Evolutionary conservation across 1,140 invertebrate genomes (phyloP).

Genomic region (Samia ricini): DNA sequence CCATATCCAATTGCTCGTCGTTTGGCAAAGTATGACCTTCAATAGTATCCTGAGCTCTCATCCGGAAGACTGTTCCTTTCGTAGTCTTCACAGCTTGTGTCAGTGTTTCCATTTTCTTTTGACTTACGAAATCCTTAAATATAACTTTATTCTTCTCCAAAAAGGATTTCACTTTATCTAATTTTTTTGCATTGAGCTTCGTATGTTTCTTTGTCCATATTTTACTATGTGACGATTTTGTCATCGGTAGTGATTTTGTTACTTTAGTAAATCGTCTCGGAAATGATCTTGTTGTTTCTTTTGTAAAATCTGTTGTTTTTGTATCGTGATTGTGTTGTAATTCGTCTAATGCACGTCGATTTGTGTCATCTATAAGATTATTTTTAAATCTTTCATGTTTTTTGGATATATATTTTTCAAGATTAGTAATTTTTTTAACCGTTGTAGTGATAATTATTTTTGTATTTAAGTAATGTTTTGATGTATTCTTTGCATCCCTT

Average conservation of each 20-base stretch:
- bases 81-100: not conserved
- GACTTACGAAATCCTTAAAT: constrained; percentile 23
- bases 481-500: not conserved
- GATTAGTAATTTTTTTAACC: not conserved
- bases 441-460: not conserved
- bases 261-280: constrained; percentile 5
- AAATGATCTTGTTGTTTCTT: not conserved
- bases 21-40: not conserved
- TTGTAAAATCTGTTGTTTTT: not conserved
- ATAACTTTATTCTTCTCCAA: constrained; percentile 26
- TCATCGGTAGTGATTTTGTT: not conserved
- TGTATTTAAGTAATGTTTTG: not conserved
- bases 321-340: not conserved
- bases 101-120: constrained; percentile 1
- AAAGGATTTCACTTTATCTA: constrained; percentile 24
- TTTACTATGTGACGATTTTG: not conserved
- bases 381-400: not conserved
- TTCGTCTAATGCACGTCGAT: constrained; percentile 12
- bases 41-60: not conserved
- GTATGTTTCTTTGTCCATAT: not conserved
- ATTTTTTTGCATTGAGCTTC: constrained; percentile 13
- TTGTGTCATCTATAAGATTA: constrained; percentile 12
- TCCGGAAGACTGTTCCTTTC: not conserved
- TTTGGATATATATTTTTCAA: not conserved
- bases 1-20: constrained; percentile 26